Conservation (phyloP, 2,113 vertebrate genomes). For the Fregata magnificens region DNA sequence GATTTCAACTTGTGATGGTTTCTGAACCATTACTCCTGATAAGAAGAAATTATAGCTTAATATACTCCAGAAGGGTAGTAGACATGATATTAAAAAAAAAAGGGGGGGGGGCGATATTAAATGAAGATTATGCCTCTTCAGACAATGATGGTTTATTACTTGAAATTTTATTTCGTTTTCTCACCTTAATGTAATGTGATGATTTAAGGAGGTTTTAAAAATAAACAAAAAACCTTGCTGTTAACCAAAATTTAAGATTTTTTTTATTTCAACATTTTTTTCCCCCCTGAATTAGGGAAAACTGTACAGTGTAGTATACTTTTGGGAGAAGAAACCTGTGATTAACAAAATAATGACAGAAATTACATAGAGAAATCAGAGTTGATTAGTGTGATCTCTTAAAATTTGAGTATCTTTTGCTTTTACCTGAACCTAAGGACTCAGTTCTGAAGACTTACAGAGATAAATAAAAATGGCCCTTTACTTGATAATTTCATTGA, state of each 20-base stretch:
- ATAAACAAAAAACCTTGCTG: neutral
- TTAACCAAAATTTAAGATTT: neutral
- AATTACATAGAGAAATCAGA: neutral
- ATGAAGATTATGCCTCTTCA: neutral
- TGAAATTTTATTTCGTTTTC: neutral
- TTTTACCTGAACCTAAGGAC: neutral
- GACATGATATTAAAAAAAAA: neutral
- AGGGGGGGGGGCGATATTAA: neutral
- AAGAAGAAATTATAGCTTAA: neutral
- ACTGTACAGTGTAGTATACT: neutral
- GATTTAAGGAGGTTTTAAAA: neutral
- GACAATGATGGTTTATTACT: neutral
- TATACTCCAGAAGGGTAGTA: neutral
- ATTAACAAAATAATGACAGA: neutral
- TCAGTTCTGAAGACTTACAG: neutral
- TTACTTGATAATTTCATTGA: neutral
- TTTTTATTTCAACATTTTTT: neutral
- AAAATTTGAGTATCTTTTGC: neutral
- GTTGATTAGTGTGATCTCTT: neutral
- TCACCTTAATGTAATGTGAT: neutral
- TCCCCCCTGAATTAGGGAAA: neutral
- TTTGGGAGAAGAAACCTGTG: neutral
- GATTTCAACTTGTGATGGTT: neutral
- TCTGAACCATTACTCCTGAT: neutral
- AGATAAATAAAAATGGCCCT: neutral